These are phyloP conservation scores for Macrotus californicus DNA, from an alignment of 2,113 vertebrate genomes.

Conservation along the genomic window DNA sequence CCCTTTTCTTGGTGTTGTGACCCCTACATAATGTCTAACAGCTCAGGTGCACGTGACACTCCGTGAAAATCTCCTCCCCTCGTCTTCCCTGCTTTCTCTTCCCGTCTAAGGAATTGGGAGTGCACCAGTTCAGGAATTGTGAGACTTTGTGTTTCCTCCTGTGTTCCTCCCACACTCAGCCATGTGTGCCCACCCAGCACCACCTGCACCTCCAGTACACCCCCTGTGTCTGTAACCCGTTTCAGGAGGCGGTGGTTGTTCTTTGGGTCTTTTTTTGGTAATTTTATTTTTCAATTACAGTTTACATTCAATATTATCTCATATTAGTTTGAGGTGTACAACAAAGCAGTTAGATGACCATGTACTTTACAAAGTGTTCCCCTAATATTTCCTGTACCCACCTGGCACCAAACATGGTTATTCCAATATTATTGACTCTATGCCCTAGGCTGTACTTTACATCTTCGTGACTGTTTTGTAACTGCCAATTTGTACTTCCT, in stretches of 20 bases:
- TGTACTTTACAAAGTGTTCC: background rate
- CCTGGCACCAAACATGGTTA: background rate
- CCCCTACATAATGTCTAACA: background rate
- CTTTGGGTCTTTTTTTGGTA: background rate
- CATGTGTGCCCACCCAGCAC: fast-evolving
- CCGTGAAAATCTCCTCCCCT: background rate
- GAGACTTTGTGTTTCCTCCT: background rate
- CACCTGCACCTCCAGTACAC: background rate
- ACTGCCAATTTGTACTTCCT: background rate
- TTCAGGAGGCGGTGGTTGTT: background rate
- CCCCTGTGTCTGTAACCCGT: background rate
- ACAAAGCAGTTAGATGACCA: background rate
- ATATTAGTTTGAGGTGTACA: background rate
- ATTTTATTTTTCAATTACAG: background rate
- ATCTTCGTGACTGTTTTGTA: no score
- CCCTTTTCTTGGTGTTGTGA: background rate
- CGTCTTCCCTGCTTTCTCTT: background rate
- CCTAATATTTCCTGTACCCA: background rate
- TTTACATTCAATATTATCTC: background rate
- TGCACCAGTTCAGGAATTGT: background rate
- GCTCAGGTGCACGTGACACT: background rate
- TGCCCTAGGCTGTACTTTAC: no score
- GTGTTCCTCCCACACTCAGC: background rate
- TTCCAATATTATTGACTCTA: background rate
- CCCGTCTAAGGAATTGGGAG: background rate